These are phyloP conservation scores for Brachylomia viminalis DNA, from an alignment of 2,888 invertebrate genomes.

Conservation along the genomic window DNA sequence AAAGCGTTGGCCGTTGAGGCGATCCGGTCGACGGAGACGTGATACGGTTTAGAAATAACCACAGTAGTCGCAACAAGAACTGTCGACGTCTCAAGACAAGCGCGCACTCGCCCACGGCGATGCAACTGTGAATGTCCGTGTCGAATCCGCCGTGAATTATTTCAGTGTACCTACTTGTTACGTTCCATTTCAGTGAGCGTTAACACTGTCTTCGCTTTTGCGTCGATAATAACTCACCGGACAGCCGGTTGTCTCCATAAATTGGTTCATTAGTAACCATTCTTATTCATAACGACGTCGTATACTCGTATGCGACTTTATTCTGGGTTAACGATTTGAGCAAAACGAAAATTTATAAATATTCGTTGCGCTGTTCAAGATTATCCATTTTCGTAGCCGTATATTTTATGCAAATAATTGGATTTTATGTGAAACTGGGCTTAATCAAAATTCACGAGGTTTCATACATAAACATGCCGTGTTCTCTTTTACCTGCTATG, in stretches of 20 bases:
- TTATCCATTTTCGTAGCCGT: constrained; percentile 51
- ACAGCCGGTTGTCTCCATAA: constrained; percentile 80
- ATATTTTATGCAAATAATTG: constrained; percentile 62
- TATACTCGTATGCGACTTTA: constrained; percentile 64
- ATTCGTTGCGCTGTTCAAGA: constrained; percentile 29
- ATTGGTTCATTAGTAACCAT: constrained; percentile 82
- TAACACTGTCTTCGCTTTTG: constrained; percentile 81
- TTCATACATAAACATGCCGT: constrained; percentile 65
- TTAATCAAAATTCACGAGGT: constrained; percentile 59
- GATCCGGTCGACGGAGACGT: constrained; percentile 85
- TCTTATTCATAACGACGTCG: constrained; percentile 76
- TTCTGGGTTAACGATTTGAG: constrained; percentile 59
- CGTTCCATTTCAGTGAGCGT: constrained; percentile 83
- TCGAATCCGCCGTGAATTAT: constrained; percentile 87
- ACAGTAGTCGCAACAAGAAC: constrained; percentile 73
- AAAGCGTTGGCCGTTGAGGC: constrained; percentile 83
- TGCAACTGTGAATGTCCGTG: constrained; percentile 79
- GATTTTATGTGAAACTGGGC: constrained; percentile 55
- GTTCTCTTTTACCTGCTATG: constrained; percentile 60
- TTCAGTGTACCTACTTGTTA: constrained; percentile 82
- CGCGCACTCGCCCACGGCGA: constrained; percentile 79
- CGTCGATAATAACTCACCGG: constrained; percentile 81
- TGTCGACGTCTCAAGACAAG: constrained; percentile 80
- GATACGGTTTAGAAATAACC: constrained; percentile 88
- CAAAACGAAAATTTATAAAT: constrained; percentile 48